Conservation (phyloP, 1,140 invertebrate genomes). For the Campodea augens region DNA sequence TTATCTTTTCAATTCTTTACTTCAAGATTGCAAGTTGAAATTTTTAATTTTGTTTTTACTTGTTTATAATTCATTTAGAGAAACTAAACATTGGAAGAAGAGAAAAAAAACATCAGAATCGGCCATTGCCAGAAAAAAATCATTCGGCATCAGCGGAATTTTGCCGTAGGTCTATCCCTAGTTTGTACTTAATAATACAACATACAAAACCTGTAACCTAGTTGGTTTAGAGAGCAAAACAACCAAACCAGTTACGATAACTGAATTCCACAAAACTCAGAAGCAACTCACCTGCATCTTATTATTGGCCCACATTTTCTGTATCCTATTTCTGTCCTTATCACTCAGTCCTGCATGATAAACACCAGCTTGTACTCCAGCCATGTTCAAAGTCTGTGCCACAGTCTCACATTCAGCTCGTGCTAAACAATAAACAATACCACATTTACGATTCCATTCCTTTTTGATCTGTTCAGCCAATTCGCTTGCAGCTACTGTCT, state of each 20-base stretch:
- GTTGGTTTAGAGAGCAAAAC: constrained; percentile 23
- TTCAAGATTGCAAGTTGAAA: no score
- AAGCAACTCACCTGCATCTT: constrained; percentile 17
- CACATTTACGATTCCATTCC: constrained; percentile 41
- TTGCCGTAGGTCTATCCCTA: background rate
- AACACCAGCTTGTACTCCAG: constrained; percentile 45
- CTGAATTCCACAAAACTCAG: background rate
- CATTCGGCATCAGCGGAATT: no score
- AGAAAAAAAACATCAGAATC: no score
- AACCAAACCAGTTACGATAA: constrained; percentile 20
- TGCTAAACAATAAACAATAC: constrained; percentile 91
- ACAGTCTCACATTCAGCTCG: constrained; percentile 75
- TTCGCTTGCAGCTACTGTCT: constrained; percentile 36
- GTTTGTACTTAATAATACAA: no score
- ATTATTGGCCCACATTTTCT: constrained; percentile 66
- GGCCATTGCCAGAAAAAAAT: no score
- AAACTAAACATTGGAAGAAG: no score
- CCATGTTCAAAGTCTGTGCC: constrained; percentile 37
- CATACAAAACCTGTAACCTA: background rate
- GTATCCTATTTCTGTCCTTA: constrained; percentile 41
- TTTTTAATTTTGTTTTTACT: no score
- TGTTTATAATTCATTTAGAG: no score
- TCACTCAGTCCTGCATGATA: constrained; percentile 85
- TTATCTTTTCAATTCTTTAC: background rate
- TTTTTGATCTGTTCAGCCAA: constrained; percentile 55